Conservation (phyloP, 2,113 vertebrate species). For the Nannobrachium achirus region DNA sequence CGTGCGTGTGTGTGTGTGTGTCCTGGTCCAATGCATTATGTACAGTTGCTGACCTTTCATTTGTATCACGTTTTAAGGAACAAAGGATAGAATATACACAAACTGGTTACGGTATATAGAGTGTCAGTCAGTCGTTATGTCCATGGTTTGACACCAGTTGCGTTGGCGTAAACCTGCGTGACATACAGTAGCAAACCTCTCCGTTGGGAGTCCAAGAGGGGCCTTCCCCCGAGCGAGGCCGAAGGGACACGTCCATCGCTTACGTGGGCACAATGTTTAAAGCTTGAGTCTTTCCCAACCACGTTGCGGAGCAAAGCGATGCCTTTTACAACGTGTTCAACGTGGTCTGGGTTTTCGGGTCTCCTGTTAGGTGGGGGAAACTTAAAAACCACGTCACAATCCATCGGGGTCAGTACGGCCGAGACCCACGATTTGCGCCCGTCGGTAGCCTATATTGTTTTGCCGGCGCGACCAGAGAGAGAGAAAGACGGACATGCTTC, state of each 20-base stretch:
- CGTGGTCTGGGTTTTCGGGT: conserved; percentile 35
- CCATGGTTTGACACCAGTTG: conserved; percentile 10
- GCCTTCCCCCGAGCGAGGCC: conserved; percentile 33
- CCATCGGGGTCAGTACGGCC: conserved; percentile 14
- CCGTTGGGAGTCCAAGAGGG: conserved; percentile 25
- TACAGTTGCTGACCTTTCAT: conserved; percentile 55
- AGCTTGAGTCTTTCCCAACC: conserved; percentile 59
- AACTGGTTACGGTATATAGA: conserved; percentile 33
- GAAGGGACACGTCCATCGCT: conserved; percentile 1
- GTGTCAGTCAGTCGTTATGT: conserved; percentile 29
- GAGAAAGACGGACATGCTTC: conserved; percentile 48
- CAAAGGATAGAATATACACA: conserved; percentile 16
- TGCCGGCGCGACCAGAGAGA: conserved; percentile 43
- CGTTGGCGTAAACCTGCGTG: neutral
- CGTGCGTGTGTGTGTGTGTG: neutral
- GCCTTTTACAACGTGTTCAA: conserved; percentile 23
- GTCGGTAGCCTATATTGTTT: conserved; percentile 15
- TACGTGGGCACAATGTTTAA: conserved; percentile 53
- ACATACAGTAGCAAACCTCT: neutral
- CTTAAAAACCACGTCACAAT: conserved; percentile 37
- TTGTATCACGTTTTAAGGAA: neutral
- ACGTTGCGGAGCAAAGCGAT: neutral
- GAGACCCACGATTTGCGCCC: conserved; percentile 24
- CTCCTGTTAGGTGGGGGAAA: conserved; percentile 21
- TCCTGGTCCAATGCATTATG: conserved; percentile 54